phyloP scores from a whole-genome alignment of 2,113 vertebrate species.

The Rhinolophus sinicus region DNA sequence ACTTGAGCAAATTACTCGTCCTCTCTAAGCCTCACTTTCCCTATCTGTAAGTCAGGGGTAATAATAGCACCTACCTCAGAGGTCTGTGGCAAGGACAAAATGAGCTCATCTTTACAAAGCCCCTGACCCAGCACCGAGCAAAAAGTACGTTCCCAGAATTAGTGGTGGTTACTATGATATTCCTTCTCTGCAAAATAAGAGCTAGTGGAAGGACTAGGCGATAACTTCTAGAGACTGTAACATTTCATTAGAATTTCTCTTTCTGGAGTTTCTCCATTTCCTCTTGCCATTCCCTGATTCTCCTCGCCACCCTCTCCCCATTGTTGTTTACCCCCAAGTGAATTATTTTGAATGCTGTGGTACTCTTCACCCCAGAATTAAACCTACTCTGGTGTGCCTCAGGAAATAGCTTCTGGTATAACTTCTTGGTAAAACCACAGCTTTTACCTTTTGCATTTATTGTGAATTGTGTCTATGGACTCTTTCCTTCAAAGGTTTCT shows the following conservation, averaged over 20 bases:
- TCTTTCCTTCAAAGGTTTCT: conserved; percentile 8
- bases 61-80: neutral
- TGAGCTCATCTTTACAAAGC: neutral
- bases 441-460: conserved; percentile 44
- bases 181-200: neutral
- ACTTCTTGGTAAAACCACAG: conserved; percentile 67
- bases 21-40: neutral
- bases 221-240: neutral
- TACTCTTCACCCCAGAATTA: neutral
- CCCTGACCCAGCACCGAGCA: neutral
- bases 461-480: neutral
- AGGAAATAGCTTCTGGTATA: conserved; percentile 58
- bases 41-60: neutral
- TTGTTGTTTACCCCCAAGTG: neutral
- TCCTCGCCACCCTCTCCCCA: no score
- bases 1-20: neutral
- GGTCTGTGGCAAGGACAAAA: neutral
- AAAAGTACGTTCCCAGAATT: neutral
- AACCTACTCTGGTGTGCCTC: neutral
- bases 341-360: neutral
- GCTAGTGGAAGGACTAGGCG: neutral
- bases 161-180: neutral
- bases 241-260: neutral
- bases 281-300: neutral
- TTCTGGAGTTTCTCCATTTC: neutral